Evolutionary conservation across 2,888 invertebrate genomes (phyloP).

Genomic region (Hirtodrosophila confusa): DNA sequence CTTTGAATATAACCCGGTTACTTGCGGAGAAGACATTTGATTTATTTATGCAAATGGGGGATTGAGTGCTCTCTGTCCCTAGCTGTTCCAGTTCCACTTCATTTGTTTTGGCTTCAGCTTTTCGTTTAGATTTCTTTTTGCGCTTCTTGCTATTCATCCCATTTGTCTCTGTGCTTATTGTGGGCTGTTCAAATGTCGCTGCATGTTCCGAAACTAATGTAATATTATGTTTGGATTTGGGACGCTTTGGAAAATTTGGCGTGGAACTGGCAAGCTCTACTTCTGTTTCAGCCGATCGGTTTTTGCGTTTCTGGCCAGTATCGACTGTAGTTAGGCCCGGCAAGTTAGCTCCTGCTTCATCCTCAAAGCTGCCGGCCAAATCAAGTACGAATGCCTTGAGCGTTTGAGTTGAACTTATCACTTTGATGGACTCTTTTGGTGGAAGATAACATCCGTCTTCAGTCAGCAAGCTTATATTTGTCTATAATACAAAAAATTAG

Average conservation of each 20-base stretch:
- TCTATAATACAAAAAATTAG: slow-evolving; percentile 20
- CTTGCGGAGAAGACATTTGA: not conserved
- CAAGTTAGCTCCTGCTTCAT: not conserved
- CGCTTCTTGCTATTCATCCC: not conserved
- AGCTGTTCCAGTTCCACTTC: not conserved
- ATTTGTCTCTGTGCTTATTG: not conserved
- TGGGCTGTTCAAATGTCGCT: not conserved
- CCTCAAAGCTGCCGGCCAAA: not conserved
- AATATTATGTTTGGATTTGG: slow-evolving; percentile 29
- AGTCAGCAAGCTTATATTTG: slow-evolving; percentile 57
- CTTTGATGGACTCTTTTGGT: slow-evolving; percentile 61
- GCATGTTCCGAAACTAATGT: not conserved
- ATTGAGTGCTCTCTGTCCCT: too few species aligned
- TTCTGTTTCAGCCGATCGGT: slow-evolving; percentile 39
- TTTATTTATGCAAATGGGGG: too few species aligned
- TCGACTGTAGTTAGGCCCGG: not conserved
- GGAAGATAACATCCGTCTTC: slow-evolving; percentile 66
- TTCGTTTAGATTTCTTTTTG: not conserved
- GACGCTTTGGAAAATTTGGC: slow-evolving; percentile 52
- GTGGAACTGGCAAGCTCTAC: slow-evolving; percentile 51
- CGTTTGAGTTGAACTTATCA: slow-evolving; percentile 41
- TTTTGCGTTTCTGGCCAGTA: slow-evolving; percentile 45
- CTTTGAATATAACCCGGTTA: slow-evolving; percentile 9
- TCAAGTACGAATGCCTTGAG: slow-evolving; percentile 50
- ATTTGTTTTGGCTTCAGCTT: not conserved